Evolutionary conservation across 2,797 vertebrate genomes (phyloP).

Genomic region (Setipinna tenuifilis): DNA sequence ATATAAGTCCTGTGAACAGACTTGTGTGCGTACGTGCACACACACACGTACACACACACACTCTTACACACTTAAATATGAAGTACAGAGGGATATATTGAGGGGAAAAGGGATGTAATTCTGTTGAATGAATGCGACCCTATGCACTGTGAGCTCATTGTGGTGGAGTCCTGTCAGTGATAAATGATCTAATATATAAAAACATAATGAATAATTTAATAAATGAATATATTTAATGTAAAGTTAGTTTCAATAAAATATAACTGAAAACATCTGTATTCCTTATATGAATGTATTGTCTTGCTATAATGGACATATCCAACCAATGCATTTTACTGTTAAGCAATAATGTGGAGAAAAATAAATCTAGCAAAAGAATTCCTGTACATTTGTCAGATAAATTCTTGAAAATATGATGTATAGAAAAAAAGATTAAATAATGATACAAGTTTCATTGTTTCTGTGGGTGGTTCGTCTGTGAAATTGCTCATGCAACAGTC

Average conservation of each 20-base stretch:
- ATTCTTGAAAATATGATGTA: conserved; percentile 65
- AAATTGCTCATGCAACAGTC: not conserved
- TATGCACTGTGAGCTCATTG: conserved; percentile 98
- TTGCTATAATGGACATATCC: conserved; percentile 84
- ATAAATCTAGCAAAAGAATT: conserved; percentile 72
- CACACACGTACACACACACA: conserved; percentile 55
- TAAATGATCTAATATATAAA: conserved; percentile 68
- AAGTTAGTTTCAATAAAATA: conserved; percentile 80
- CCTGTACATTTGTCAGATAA: conserved; percentile 70
- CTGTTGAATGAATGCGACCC: conserved; percentile 89
- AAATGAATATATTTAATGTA: conserved; percentile 78
- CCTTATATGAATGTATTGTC: conserved; percentile 85
- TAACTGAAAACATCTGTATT: conserved; percentile 79
- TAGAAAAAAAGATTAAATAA: conserved; percentile 58
- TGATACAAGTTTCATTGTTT: conserved; percentile 59
- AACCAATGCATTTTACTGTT: conserved; percentile 84
- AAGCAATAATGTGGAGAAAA: conserved; percentile 82
- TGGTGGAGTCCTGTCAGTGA: conserved; percentile 87
- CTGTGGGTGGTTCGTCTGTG: not conserved
- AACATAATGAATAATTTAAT: conserved; percentile 61
- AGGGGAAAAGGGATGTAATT: conserved; percentile 59
- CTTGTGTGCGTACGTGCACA: conserved; percentile 26
- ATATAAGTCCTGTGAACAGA: not conserved
- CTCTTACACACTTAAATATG: conserved; percentile 52
- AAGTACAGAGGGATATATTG: conserved; percentile 38